phyloP scores from a whole-genome alignment of 2,113 vertebrate genomes.

The Lepus americanus region DNA sequence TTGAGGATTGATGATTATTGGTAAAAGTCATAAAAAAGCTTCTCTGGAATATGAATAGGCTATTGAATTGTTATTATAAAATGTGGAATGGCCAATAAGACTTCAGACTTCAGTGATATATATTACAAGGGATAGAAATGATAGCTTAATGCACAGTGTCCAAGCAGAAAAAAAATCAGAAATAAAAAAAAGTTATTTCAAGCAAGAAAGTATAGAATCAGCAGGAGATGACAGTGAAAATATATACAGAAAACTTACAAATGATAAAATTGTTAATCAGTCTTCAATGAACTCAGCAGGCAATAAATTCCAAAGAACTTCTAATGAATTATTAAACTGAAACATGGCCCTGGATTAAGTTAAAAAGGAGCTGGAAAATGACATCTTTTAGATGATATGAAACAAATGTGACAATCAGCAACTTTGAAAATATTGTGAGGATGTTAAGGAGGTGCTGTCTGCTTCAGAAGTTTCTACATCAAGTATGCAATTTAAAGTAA shows the following conservation, averaged over 20 bases:
- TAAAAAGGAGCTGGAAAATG: conserved; percentile 74
- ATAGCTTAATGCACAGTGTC: neutral
- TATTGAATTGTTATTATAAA: neutral
- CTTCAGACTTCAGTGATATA: neutral
- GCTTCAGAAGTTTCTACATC: conserved; percentile 82
- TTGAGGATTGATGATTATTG: neutral
- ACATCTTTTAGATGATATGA: conserved; percentile 79
- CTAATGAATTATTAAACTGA: conserved; percentile 86
- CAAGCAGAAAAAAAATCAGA: neutral
- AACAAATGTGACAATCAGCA: conserved; percentile 83
- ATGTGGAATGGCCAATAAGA: neutral
- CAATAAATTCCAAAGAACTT: conserved; percentile 71
- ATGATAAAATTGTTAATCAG: conserved; percentile 68
- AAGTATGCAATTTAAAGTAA: conserved; percentile 84
- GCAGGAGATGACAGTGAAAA: conserved; percentile 70
- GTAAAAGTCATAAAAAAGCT: neutral
- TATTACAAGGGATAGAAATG: neutral
- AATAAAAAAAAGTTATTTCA: conserved; percentile 28
- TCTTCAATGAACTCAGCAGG: conserved; percentile 78
- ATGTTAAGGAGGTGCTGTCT: conserved; percentile 77
- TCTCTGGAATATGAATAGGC: neutral
- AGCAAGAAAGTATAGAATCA: conserved; percentile 57
- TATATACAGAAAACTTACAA: conserved; percentile 69
- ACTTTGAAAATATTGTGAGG: conserved; percentile 81
- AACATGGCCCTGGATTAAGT: conserved; percentile 72